phyloP scores from a whole-genome alignment of 2,113 vertebrate species.

The Microtus richardsoni region DNA sequence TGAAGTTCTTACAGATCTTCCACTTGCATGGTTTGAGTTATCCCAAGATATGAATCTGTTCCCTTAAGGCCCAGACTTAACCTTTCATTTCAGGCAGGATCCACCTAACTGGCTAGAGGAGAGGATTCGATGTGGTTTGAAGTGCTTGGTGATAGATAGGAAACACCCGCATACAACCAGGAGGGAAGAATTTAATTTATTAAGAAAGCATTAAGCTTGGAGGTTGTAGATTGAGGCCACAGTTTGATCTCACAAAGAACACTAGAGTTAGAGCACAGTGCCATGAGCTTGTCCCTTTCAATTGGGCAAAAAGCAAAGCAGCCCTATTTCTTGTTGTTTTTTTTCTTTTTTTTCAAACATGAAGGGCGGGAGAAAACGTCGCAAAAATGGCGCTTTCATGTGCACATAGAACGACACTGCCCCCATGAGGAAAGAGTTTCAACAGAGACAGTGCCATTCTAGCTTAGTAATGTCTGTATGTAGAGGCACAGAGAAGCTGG shows the following conservation, averaged over 20 bases:
- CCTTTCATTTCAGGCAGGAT: not conserved
- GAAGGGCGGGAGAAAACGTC: not conserved
- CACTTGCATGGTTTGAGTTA: not conserved
- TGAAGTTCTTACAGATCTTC: not conserved
- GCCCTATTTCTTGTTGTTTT: not conserved
- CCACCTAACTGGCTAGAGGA: not conserved
- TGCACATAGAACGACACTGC: not conserved
- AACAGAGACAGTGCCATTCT: no score
- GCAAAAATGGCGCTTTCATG: not conserved
- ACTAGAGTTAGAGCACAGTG: not conserved
- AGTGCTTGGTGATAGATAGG: not conserved
- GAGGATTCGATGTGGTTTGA: not conserved
- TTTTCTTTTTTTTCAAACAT: not conserved
- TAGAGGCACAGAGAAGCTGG: not conserved
- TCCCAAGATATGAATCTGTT: not conserved
- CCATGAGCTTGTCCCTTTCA: not conserved
- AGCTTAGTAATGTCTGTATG: not conserved
- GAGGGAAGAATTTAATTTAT: not conserved
- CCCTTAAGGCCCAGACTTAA: not conserved
- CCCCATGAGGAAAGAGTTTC: not conserved
- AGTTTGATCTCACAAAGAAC: not conserved
- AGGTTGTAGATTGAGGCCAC: not conserved
- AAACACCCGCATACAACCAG: not conserved
- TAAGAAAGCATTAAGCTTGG: not conserved
- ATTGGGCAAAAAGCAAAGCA: not conserved